phyloP scores from a whole-genome alignment of 2,113 vertebrate species.

The Sula dactylatra region DNA sequence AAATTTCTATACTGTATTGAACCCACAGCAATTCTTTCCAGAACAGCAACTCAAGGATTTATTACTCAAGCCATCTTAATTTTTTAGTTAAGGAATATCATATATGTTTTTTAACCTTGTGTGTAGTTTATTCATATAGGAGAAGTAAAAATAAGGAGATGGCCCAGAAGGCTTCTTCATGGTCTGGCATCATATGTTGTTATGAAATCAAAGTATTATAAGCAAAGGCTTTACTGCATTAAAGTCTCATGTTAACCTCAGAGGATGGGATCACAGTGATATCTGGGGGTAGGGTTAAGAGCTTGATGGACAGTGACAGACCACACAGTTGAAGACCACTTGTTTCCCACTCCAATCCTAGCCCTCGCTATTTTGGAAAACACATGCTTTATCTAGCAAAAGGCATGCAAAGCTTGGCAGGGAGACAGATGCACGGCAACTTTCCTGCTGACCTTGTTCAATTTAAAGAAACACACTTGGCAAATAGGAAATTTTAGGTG shows the following conservation, averaged over 20 bases:
- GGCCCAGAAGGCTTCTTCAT: not conserved
- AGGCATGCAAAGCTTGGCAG: slow-evolving; percentile 78
- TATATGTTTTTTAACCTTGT: not conserved
- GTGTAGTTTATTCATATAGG: not conserved
- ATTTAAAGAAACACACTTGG: slow-evolving; percentile 77
- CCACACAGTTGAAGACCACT: slow-evolving; percentile 64
- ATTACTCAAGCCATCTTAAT: not conserved
- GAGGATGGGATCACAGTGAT: slow-evolving; percentile 57
- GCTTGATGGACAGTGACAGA: slow-evolving; percentile 84
- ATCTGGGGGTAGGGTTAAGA: slow-evolving; percentile 79
- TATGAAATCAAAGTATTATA: slow-evolving; percentile 30
- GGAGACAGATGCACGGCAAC: slow-evolving; percentile 71
- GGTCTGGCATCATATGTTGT: slow-evolving; percentile 15
- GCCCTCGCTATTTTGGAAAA: slow-evolving; percentile 88
- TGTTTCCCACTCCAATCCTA: slow-evolving; percentile 81
- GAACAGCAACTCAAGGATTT: not conserved
- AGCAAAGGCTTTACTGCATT: slow-evolving; percentile 33
- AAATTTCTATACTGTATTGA: not conserved
- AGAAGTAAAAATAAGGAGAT: not conserved
- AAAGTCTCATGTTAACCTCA: slow-evolving; percentile 35
- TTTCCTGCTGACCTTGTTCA: slow-evolving; percentile 81
- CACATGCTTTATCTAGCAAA: slow-evolving; percentile 86
- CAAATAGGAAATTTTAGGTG: slow-evolving; percentile 74
- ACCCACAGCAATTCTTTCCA: not conserved
- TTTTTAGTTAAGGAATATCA: not conserved